phyloP scores from a whole-genome alignment of 2,113 vertebrate genomes.

The Onychostoma macrolepis region DNA sequence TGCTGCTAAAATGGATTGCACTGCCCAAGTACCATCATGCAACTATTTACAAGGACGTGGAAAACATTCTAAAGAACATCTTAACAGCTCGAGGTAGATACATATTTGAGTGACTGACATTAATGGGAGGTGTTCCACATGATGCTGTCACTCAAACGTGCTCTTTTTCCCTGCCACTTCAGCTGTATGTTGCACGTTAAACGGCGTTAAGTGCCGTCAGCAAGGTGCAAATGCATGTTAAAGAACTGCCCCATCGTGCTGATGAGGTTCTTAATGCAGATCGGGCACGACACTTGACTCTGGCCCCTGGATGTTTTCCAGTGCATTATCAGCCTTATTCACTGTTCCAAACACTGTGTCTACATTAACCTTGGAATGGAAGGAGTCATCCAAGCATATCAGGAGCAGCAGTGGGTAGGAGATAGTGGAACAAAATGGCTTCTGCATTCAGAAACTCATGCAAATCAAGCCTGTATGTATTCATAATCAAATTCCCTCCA shows the following conservation, averaged over 20 bases:
- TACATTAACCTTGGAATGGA: conserved; percentile 73
- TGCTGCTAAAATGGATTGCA: neutral
- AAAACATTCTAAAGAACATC: neutral
- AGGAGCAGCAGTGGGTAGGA: conserved; percentile 10
- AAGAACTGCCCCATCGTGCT: conserved; percentile 68
- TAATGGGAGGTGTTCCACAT: neutral
- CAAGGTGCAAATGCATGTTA: conserved; percentile 66
- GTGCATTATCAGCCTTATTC: conserved; percentile 71
- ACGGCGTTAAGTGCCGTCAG: neutral
- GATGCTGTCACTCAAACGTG: conserved; percentile 9
- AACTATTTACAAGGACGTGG: neutral
- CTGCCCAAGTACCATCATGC: neutral
- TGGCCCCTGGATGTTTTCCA: conserved; percentile 61
- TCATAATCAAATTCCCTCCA: conserved; percentile 36
- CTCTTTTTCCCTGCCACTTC: neutral
- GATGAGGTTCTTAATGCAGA: conserved; percentile 71
- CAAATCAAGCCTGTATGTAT: conserved; percentile 12
- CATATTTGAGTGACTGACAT: conserved; percentile 8
- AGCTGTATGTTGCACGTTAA: neutral
- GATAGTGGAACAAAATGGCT: conserved; percentile 31
- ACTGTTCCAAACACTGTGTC: conserved; percentile 52
- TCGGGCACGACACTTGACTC: conserved; percentile 60
- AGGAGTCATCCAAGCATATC: conserved; percentile 37
- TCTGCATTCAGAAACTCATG: conserved; percentile 29
- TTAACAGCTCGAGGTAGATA: conserved; percentile 3